Base-by-base conservation (phyloP, 92 coral and sea anemone genomes). In the Porites cylindrica region DNA sequence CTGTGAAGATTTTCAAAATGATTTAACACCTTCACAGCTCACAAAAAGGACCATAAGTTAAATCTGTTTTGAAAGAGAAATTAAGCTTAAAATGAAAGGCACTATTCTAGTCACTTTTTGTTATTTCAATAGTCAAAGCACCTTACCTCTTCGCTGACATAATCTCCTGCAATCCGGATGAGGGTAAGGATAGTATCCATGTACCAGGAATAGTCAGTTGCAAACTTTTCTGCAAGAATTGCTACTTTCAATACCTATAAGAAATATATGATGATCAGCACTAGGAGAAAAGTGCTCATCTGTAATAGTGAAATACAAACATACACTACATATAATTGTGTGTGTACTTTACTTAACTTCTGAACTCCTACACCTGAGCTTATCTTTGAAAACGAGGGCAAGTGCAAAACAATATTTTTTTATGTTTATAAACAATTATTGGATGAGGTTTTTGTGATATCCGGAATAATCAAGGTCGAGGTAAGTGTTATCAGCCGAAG, bases 151-250 rank as follows among this genome's bases (percentile, higher is more conserved):
- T 96, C 99, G 79, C 99, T 96, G 88, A 96, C 99, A 2, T 93
- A 96, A 77, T 96, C 99, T 21, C 99, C 99, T 1, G 99, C 99
- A 72, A 94, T 93, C 61, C 99, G 84, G 71, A 96, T 96, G 5
- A 96, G 94, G 9, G 93, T 92, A 79, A 96, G 88, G 76, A 96
- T 96, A 66, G 99, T 96, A 70, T 96, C 99, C 66, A 96, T 98
- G 74, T 96, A 96, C 99, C 99, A 96, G 13, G 95, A 89, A 85
- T 96, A 96, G 80, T 96, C 98, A 12, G 99, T 96, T 7, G 99
- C 99, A 90, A 93, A 96, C 78, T 96, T 96, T 81, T 96, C 99
- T 10, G 99, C 91, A 75, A 96, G 82, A 51, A 96, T 96, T 11
- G 99, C 99, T 52, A 96, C 98, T 70, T 96, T 96, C 50, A 96